Evolutionary conservation across 64 coral and sea anemone genomes (phyloP).

Genomic region (Anthopleura sola): DNA sequence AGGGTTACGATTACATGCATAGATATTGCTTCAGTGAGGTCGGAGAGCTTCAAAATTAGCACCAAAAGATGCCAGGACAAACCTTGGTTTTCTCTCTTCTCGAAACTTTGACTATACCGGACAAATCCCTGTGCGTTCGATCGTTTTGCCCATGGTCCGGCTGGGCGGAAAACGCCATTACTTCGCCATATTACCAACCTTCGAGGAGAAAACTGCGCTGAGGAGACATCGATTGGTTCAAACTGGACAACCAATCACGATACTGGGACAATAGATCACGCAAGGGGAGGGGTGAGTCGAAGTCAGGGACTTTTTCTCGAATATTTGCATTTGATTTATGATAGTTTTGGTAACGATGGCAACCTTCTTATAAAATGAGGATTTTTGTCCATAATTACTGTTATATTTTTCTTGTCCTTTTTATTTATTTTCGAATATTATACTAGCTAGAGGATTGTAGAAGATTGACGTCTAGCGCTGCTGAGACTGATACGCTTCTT

Average conservation of each 20-base stretch:
- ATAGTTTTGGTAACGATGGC: not conserved
- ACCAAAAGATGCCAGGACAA: not conserved
- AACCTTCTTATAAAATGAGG: not conserved
- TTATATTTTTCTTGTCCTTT: not conserved
- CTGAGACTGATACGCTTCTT: no score
- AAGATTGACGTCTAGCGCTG: no score
- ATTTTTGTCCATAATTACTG: no score
- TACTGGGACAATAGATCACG: not conserved
- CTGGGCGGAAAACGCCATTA: constrained; percentile 99
- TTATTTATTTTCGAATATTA: no score
- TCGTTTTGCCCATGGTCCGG: constrained; percentile 95
- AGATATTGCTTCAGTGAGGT: not conserved
- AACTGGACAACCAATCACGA: constrained; percentile 77
- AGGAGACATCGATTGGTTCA: constrained; percentile 85
- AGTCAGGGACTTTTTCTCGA: not conserved
- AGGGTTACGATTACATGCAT: constrained; percentile 5
- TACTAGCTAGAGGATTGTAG: no score
- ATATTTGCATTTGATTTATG: not conserved
- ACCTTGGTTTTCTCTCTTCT: constrained; percentile 82
- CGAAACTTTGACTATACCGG: constrained; percentile 62
- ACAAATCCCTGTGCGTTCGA: constrained; percentile 78
- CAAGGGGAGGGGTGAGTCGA: constrained; percentile 63
- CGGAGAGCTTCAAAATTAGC: not conserved
- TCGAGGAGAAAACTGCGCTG: constrained; percentile 49
- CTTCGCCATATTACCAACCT: constrained; percentile 91